A percentile compares a stretch with the other conserved stretches of the same genome.
phyloP scores from a whole-genome alignment of 2,113 vertebrate species.

The Sinocyclocheilus maitianheensis region DNA sequence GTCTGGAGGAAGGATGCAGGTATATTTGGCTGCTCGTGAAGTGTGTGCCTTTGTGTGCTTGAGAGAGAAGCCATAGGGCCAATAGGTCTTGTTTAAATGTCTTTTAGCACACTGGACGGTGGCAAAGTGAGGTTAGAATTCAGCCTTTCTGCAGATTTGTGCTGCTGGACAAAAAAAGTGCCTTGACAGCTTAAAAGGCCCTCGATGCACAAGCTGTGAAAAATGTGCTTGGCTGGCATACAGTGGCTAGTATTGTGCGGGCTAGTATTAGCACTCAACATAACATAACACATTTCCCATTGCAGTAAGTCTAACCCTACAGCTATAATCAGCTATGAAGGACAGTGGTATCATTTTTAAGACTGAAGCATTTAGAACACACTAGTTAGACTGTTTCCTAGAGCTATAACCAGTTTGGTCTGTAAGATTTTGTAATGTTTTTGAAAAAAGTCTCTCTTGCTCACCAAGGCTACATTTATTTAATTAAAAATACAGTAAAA shows the following conservation, averaged over 20 bases:
- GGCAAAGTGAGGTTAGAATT: conserved; percentile 42
- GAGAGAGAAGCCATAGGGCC: conserved; percentile 8
- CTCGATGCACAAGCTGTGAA: background rate
- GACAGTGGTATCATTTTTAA: background rate
- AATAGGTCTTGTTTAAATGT: conserved; percentile 35
- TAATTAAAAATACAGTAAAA: too few species aligned
- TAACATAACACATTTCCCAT: background rate
- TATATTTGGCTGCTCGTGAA: background rate
- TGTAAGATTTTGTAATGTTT: too few species aligned
- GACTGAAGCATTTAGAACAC: background rate
- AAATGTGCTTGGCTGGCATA: conserved; percentile 28
- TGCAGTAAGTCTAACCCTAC: conserved; percentile 8
- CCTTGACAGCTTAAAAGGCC: conserved; percentile 42
- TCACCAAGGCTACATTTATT: too few species aligned
- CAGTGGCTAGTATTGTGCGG: conserved; percentile 22
- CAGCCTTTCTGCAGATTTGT: conserved; percentile 38
- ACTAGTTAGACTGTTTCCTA: background rate
- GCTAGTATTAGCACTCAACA: background rate
- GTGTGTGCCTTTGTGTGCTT: background rate
- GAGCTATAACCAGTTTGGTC: background rate
- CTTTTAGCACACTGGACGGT: conserved; percentile 29
- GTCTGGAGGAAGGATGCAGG: background rate
- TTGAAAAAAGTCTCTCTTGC: too few species aligned
- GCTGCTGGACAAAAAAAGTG: conserved; percentile 37
- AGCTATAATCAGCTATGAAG: conserved; percentile 22